A percentile compares a stretch with the other conserved stretches of the same genome.
phyloP scores from a whole-genome alignment of 2,113 vertebrate genomes.

The Brienomyrus brachyistius region DNA sequence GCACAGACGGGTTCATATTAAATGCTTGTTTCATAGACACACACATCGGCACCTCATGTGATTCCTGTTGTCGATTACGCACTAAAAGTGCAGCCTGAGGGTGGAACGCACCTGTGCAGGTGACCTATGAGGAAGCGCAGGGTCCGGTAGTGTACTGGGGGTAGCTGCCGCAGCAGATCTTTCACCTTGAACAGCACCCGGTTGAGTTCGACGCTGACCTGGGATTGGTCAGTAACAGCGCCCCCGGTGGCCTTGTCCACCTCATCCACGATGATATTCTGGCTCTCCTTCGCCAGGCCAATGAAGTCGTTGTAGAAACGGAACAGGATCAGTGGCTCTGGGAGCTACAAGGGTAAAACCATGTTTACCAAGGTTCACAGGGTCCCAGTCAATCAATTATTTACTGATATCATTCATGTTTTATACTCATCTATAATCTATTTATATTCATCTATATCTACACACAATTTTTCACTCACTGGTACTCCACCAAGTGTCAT shows the following conservation, averaged over 20 bases:
- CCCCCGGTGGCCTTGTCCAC: constrained; percentile 63
- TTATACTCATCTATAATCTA: not conserved
- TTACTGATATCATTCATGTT: constrained; percentile 23
- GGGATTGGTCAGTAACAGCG: constrained; percentile 52
- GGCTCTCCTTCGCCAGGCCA: constrained; percentile 86
- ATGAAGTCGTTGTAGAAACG: constrained; percentile 93
- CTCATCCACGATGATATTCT: constrained; percentile 73
- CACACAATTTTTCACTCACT: not conserved
- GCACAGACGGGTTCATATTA: not conserved
- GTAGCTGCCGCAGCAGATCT: constrained; percentile 83
- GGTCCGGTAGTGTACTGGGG: constrained; percentile 78
- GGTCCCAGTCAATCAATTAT: constrained; percentile 35
- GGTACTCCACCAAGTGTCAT: not conserved
- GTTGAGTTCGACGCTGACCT: constrained; percentile 76
- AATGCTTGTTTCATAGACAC: not conserved
- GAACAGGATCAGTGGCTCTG: constrained; percentile 92
- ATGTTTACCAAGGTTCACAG: not conserved
- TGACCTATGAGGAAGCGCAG: constrained; percentile 85
- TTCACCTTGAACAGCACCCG: constrained; percentile 86
- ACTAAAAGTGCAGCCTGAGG: not conserved
- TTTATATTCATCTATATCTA: not conserved
- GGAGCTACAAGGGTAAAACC: constrained; percentile 67
- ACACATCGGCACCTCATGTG: not conserved
- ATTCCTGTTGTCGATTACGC: not conserved
- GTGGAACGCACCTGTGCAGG: constrained; percentile 71